These are phyloP conservation scores for Lycaena phlaeas DNA, from an alignment of 2,888 invertebrate species.

Conservation along the genomic window DNA sequence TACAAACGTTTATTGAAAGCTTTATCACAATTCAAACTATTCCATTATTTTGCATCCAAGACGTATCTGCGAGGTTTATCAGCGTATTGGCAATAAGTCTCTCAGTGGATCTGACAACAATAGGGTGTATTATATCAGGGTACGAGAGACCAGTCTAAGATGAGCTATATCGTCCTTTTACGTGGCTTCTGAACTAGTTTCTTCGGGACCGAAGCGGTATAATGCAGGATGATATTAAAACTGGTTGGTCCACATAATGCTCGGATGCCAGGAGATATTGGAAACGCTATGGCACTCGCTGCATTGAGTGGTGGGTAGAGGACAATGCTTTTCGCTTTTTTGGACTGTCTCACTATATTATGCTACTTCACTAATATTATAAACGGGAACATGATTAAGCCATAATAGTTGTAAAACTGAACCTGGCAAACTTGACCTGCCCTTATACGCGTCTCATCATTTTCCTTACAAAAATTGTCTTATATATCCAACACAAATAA, in stretches of 20 bases:
- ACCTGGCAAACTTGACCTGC: too few relatives aligned
- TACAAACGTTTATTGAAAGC: constrained; percentile 15
- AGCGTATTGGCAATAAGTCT: constrained; percentile 38
- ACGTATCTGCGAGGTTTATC: constrained; percentile 27
- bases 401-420: too few relatives aligned
- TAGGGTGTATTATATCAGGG: constrained; percentile 25
- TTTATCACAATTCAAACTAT: constrained; percentile 22
- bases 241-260: constrained; percentile 32
- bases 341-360: not conserved
- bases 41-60: constrained; percentile 22
- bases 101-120: constrained; percentile 28
- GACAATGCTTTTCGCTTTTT: constrained; percentile 11
- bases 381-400: too few relatives aligned
- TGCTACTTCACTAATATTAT: too few relatives aligned
- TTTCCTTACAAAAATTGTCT: too few relatives aligned
- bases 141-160: constrained; percentile 18
- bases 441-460: too few relatives aligned
- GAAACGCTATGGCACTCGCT: constrained; percentile 33
- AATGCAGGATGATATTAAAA: constrained; percentile 16
- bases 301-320: constrained; percentile 26
- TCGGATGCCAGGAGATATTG: constrained; percentile 36
- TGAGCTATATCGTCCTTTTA: constrained; percentile 18
- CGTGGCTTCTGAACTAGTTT: constrained; percentile 15
- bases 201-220: constrained; percentile 3
- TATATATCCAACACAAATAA: too few relatives aligned